Base-by-base conservation (phyloP, 2,113 vertebrate species). In the Leptosomus discolor region DNA sequence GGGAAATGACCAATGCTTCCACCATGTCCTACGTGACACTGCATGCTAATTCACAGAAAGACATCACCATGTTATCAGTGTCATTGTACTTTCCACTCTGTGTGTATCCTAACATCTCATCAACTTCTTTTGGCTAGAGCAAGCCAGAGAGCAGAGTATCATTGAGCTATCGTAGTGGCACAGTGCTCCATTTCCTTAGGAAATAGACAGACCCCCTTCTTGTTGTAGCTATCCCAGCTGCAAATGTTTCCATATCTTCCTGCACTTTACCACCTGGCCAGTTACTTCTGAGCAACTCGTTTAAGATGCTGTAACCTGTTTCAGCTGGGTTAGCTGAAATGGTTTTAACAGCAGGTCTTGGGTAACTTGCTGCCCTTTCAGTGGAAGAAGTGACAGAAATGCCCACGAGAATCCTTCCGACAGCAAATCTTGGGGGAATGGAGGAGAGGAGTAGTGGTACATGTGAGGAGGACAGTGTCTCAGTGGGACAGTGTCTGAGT, bases 1-100 rank as follows among this genome's bases (percentile, higher is more conserved):
- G 22, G 32, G 19, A 79, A 15, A 21, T 51, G 6, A 61, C 54
- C 32, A 30, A 0, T 37, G 46, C 19, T 77, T 90, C 50, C 56
- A 14, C 3, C 0, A 19, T 54, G 23, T 82, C 54, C 41, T 57
- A 5, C 1, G 0, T 65, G 21, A 51, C 16, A 34, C 61, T 57
- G 43, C 15, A 37, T 21, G 7, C 30, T 56, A 50, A 60, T 74
- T 61, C 73, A 63, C 10, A 30, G 46, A 70, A 86, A 50, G 51
- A 61, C 4, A 37, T 53, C 17, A 11, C 41, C 21, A 2, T 58
- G 16, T 80, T 88, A 56, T 16, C 22, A 17, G 3, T 41, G 24
- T 79, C 10, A 21, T 37, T 94, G 50, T 83, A 45, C 46, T 45
- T 74, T 68, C 45, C 12, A 19, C 19, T 64, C 23, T 60, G 3